Conservation (phyloP, 2,113 vertebrate species). For the Trematomus loennbergii region DNA sequence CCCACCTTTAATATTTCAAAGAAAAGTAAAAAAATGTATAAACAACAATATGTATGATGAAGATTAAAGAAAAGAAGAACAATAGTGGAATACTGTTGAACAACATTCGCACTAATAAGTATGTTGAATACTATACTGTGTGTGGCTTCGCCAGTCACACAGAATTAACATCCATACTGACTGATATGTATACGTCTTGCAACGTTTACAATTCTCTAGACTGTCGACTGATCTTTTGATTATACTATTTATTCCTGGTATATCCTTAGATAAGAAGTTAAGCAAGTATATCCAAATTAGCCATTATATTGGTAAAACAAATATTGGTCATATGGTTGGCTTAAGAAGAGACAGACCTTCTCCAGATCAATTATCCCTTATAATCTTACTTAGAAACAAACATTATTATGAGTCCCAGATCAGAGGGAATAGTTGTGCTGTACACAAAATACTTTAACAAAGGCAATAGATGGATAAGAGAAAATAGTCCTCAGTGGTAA, state of each 20-base stretch:
- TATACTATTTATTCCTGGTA: background rate
- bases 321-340: constrained; percentile 6
- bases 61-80: too few relatives aligned
- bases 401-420: constrained; percentile 25
- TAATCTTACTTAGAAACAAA: constrained; percentile 23
- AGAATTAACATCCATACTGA: background rate
- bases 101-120: too few relatives aligned
- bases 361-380: constrained; percentile 25
- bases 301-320: background rate
- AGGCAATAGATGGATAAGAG: background rate
- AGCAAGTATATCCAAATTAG: background rate
- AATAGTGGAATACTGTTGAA: too few relatives aligned
- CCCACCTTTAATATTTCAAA: too few relatives aligned
- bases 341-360: constrained; percentile 30
- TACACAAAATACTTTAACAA: constrained; percentile 20
- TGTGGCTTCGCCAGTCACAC: too few relatives aligned
- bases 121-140: too few relatives aligned
- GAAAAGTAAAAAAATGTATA: too few relatives aligned
- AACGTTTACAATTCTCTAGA: background rate
- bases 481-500: background rate
- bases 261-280: background rate
- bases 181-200: background rate
- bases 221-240: background rate
- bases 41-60: too few relatives aligned
- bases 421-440: background rate